These are phyloP conservation scores for Ancistrus triradiatus DNA, from an alignment of 2,113 vertebrate genomes.

Conservation along the genomic window DNA sequence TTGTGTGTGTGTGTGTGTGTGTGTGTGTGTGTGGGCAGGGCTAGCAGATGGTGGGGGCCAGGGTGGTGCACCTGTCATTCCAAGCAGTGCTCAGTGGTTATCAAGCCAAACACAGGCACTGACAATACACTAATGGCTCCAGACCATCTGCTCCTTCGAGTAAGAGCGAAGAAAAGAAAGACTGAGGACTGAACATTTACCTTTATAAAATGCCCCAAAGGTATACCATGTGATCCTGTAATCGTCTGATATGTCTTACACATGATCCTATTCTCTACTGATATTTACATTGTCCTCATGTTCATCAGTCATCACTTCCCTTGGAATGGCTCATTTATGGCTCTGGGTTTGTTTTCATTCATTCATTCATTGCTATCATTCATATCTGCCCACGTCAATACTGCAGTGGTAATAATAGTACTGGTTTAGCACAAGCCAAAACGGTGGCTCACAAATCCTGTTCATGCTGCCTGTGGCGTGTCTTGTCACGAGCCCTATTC, in stretches of 20 bases:
- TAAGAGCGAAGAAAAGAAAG: slow-evolving; percentile 54
- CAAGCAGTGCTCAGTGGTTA: slow-evolving; percentile 69
- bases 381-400: no score
- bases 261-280: neutral
- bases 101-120: slow-evolving; percentile 70
- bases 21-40: slow-evolving; percentile 52
- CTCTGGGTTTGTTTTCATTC: no score
- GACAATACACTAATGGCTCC: slow-evolving; percentile 81
- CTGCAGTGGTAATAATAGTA: no score
- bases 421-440: no score
- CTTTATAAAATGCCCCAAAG: slow-evolving; percentile 8
- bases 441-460: no score
- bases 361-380: no score
- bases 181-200: slow-evolving; percentile 23
- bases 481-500: neutral
- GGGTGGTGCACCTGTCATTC: slow-evolving; percentile 78
- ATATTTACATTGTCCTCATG: no score
- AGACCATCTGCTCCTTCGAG: slow-evolving; percentile 72
- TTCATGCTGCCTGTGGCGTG: no score
- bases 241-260: neutral
- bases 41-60: slow-evolving; percentile 73
- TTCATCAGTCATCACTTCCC: no score
- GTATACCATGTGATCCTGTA: no score
- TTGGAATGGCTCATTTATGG: no score
- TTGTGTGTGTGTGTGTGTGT: slow-evolving; percentile 2